These are phyloP conservation scores for Phoebastria nigripes DNA, from an alignment of 2,797 vertebrate genomes.

Conservation along the genomic window DNA sequence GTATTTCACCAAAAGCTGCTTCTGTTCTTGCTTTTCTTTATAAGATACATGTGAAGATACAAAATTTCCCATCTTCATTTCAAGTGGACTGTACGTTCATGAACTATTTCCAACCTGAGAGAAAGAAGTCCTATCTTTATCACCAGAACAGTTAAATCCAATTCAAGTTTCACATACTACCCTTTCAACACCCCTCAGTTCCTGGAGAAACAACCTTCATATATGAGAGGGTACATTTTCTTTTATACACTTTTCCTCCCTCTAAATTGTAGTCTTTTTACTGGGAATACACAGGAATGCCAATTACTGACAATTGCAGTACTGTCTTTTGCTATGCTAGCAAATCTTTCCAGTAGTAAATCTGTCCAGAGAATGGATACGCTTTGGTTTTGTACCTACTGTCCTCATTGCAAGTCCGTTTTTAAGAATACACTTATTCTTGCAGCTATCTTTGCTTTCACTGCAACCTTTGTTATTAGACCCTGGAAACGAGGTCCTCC, in stretches of 20 bases:
- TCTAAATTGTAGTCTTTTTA: background rate
- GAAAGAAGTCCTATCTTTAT: background rate
- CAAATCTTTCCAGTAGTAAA: background rate
- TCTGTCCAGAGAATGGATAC: background rate
- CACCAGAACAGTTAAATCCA: background rate
- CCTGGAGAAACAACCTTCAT: background rate
- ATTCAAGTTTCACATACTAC: background rate
- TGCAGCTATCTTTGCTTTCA: background rate
- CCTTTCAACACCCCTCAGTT: background rate
- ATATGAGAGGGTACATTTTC: background rate
- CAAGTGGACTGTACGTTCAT: background rate
- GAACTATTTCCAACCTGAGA: background rate
- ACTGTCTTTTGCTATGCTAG: background rate
- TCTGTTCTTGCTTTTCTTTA: background rate
- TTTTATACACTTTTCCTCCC: background rate
- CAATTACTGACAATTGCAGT: background rate
- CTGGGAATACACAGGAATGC: background rate
- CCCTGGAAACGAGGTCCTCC: constrained; percentile 7
- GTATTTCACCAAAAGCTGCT: background rate
- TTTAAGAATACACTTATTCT: constrained; percentile 27
- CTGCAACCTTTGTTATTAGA: background rate
- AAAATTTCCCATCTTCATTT: background rate
- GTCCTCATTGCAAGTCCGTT: background rate
- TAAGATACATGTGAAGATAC: background rate
- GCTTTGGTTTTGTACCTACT: background rate